phyloP scores from a whole-genome alignment of 2,888 invertebrate genomes.

The Andrena bicolor region DNA sequence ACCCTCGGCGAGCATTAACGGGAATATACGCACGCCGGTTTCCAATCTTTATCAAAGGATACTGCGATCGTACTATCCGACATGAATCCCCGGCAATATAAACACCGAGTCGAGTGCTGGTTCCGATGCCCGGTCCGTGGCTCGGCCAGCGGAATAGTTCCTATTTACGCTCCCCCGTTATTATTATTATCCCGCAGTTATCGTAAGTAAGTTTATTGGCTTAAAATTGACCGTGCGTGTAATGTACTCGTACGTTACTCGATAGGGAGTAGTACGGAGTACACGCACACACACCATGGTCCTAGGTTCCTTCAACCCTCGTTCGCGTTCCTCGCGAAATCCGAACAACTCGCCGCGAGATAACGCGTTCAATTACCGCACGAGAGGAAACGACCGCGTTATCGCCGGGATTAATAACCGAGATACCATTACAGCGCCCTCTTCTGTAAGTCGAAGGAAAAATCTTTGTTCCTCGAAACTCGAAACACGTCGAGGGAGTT shows the following conservation, averaged over 20 bases:
- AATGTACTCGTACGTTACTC: constrained; percentile 50
- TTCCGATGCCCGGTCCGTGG: constrained; percentile 18
- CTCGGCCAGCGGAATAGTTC: constrained; percentile 35
- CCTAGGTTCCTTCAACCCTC: constrained; percentile 23
- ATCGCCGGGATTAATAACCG: constrained; percentile 24
- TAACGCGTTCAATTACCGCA: constrained; percentile 12
- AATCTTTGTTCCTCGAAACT: not conserved
- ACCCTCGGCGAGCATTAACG: constrained; percentile 55
- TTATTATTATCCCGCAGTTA: constrained; percentile 53
- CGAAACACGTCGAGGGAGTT: not conserved
- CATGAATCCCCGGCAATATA: constrained; percentile 43
- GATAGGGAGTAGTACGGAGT: constrained; percentile 5
- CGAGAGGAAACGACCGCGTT: not conserved
- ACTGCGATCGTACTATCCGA: constrained; percentile 38
- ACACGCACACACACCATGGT: no score
- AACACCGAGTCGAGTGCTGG: constrained; percentile 28
- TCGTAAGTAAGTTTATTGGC: constrained; percentile 51
- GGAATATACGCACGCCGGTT: constrained; percentile 60
- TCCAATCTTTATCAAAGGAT: constrained; percentile 64
- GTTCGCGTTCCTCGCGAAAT: not conserved
- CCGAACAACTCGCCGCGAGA: constrained; percentile 20
- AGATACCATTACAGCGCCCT: not conserved
- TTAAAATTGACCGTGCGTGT: constrained; percentile 57
- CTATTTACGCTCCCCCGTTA: constrained; percentile 42
- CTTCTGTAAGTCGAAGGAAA: not conserved